Evolutionary conservation across 64 coral and sea anemone species (phyloP), one percentile per base, ranked within the genome.

Genomic region (Platygyra sinensis): DNA sequence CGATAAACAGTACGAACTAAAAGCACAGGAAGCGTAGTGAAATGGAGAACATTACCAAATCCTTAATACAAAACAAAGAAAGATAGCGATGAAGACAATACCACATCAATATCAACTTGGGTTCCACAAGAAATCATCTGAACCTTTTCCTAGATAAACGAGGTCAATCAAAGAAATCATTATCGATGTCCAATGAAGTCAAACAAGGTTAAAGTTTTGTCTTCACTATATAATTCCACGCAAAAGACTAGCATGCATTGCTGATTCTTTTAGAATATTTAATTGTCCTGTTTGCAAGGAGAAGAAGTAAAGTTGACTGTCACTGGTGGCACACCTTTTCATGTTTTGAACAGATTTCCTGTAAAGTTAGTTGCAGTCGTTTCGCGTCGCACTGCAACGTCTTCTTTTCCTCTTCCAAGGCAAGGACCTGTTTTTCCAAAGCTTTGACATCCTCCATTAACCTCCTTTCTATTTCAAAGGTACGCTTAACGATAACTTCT

Each of bases 401-500:
- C 52, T 64, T 62, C 46, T 92, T 92, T 60, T 92, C 65, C 18
- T 52, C 38, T 72, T 92, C 90, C 15, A 92, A 74, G 13, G 77
- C 50, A 29, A 11, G 54, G 29, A 92, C 75, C 59, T 81, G 84
- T 5, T 72, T 79, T 60, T 87, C 74, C 32, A 92, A 72, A 11
- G 24, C 64, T 72, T 86, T 75, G 5, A 78, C 64, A 19, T 92
- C 90, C 57, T 8, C 72, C 61, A 92, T n/a, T 49, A 92, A 24
- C 52, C 36, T 76, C 24, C 46, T 80, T 79, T 86, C 90, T 29
- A 92, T 78, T 50, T 25, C 14, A 9, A 51, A 22, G 19, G 90
- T 73, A 30, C 83, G 59, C 49, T 87, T 92, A 38, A 67, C 67
- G 49, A 92, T 87, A 11, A 92, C 90, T 19, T 92, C 90, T 67